Base-by-base conservation (phyloP, 2,888 invertebrate genomes). In the Dexiosoma caninum region DNA sequence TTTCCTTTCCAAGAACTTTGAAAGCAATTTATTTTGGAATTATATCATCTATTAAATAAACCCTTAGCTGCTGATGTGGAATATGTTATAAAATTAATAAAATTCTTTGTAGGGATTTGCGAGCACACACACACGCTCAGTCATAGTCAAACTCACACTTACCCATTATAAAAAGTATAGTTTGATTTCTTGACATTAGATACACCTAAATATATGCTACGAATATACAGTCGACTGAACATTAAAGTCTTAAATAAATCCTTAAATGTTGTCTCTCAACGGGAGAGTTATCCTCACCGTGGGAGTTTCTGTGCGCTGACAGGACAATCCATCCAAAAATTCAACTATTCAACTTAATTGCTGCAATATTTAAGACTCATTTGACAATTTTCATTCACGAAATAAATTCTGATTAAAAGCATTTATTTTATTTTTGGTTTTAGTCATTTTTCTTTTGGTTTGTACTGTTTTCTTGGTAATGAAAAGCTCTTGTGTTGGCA, bases 71-170 rank as follows among this genome's bases (percentile, higher is more conserved):
- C 19, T 51, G 30, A 19, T 60, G 70, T 40, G 27, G 27, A 59
- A 49, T 59, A 49, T 40, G 16, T 37, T 49, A 59, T 51, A 35
- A 71, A 49, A 71, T 60, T 69, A 44, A 40, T 49, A 71, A 49
- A 59, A 59, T 2, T 23, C 37, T 70, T 46, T 16, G 37, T 27
- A 19, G 16, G 35, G 59, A 59, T 40, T 70, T 59, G 46, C 35
- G 30, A 7, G 32, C 16, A 69, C 7, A n/a, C 21, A 21, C 14
- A 10, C 5, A 8, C 14, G 2, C 8, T 44, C 44, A 60, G 14
- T n/a, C 21, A 19, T 35, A 27, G 7, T n/a, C 21, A 49, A 14
- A 35, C 64, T 46, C 16, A 32, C 12, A 62, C 6, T 6, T 27
- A 27, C 27, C 6, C 27, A 19, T 19, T 12, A 37, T 12, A 37